Percentiles rank a stretch among this genome's conserved stretches.
Conservation (phyloP, 2,888 invertebrate species). For the Tachina grossa region DNA sequence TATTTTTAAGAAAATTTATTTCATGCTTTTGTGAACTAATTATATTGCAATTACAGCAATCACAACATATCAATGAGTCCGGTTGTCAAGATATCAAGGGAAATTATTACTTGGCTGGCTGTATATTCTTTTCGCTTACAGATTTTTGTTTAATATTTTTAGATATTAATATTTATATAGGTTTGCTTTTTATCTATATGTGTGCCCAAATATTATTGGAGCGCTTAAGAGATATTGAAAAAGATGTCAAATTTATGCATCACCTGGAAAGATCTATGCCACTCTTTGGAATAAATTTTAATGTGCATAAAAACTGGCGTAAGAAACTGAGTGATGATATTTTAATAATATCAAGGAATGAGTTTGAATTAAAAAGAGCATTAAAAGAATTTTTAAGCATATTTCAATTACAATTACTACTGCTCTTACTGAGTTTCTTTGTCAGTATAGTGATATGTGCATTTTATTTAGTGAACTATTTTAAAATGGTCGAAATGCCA, state of each 20-base stretch:
- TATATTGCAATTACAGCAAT: too few species aligned
- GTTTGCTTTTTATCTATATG: slow-evolving; percentile 32
- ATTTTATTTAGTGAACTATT: slow-evolving; percentile 59
- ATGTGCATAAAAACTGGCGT: slow-evolving; percentile 57
- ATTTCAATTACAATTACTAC: slow-evolving; percentile 69
- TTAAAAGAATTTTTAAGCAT: slow-evolving; percentile 50
- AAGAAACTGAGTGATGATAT: slow-evolving; percentile 68
- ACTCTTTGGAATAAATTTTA: neutral
- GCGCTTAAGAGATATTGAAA: slow-evolving; percentile 38
- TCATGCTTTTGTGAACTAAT: too few species aligned
- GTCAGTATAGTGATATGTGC: slow-evolving; percentile 66
- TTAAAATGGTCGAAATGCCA: too few species aligned
- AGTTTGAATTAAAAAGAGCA: slow-evolving; percentile 55
- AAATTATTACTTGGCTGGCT: too few species aligned
- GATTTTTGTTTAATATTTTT: neutral
- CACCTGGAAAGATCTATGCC: neutral
- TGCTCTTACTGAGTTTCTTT: slow-evolving; percentile 71
- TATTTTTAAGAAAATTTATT: too few species aligned
- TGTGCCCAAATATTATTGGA: slow-evolving; percentile 33
- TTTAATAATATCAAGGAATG: slow-evolving; percentile 58
- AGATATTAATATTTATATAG: neutral
- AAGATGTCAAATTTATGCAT: slow-evolving; percentile 42
- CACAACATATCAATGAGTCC: too few species aligned
- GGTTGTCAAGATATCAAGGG: too few species aligned
- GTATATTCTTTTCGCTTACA: too few species aligned